A percentile compares a stretch with the other conserved stretches of the same genome.
Conservation (phyloP, 1,140 invertebrate species). For the Daktulosphaira vitifoliae region DNA sequence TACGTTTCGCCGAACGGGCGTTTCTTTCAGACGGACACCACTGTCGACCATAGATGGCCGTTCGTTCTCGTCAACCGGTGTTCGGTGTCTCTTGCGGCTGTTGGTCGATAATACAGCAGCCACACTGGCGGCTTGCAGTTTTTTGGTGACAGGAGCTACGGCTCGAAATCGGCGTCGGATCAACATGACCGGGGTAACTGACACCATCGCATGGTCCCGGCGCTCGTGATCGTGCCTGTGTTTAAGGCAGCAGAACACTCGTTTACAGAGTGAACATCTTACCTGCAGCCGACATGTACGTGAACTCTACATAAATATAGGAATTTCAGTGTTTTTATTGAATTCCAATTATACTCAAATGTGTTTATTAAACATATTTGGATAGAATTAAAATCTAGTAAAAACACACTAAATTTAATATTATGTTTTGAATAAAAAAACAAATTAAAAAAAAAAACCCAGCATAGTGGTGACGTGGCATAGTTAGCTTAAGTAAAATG, state of each 20-base stretch:
- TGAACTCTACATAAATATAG: not conserved
- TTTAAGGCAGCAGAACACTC: constrained; percentile 3
- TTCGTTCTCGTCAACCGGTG: not conserved
- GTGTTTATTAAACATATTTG: too few species aligned
- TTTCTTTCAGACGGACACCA: not conserved
- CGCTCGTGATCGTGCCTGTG: constrained; percentile 1
- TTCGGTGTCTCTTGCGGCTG: not conserved
- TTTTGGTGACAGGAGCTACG: not conserved
- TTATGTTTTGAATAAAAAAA: too few species aligned
- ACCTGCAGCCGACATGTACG: not conserved
- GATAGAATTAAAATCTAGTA: too few species aligned
- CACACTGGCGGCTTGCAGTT: too few species aligned
- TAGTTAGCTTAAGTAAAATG: too few species aligned
- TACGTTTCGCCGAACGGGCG: not conserved
- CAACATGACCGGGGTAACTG: not conserved
- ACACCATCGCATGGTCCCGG: not conserved
- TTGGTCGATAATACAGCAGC: not conserved
- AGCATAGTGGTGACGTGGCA: too few species aligned
- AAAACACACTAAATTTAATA: too few species aligned
- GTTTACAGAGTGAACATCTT: not conserved
- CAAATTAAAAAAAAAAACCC: too few species aligned
- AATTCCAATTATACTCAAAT: too few species aligned
- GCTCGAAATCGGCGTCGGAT: not conserved
- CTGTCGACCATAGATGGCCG: not conserved
- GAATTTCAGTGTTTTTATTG: too few species aligned